A percentile compares a stretch with the other conserved stretches of the same genome.
Conservation (phyloP, 2,888 invertebrate species). For the Strigamia crassipes region DNA sequence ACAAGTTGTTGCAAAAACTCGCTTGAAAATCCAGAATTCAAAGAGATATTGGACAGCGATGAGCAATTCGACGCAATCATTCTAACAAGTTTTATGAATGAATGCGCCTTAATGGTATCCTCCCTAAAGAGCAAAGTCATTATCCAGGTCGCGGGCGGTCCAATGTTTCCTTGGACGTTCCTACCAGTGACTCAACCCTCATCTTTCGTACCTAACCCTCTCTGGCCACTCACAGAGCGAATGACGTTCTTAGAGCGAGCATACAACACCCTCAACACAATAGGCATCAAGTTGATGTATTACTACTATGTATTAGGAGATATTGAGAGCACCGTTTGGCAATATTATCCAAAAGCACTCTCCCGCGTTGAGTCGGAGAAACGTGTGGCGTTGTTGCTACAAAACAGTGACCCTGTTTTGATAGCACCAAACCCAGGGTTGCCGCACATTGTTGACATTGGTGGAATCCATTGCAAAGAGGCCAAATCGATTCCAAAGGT, state of each 20-base stretch:
- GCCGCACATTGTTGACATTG: not conserved
- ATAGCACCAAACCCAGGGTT: not conserved
- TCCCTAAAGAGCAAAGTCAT: not conserved
- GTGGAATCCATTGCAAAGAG: not conserved
- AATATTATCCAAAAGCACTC: not conserved
- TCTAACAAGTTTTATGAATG: not conserved
- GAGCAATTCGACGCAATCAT: constrained; percentile 2
- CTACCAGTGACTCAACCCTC: not conserved
- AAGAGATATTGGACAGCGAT: not conserved
- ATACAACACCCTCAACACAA: not conserved
- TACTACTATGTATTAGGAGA: not conserved
- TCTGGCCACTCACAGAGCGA: not conserved
- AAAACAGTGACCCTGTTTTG: not conserved
- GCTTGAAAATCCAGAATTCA: not conserved
- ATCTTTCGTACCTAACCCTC: not conserved
- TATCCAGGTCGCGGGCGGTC: not conserved
- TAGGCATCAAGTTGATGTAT: not conserved
- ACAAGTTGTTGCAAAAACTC: not conserved
- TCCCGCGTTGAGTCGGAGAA: not conserved
- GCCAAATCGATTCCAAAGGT: not conserved
- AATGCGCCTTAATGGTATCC: not conserved
- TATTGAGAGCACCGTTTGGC: not conserved
- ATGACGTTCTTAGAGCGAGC: not conserved
- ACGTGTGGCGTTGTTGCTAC: not conserved
- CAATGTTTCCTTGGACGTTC: not conserved